Evolutionary conservation across 2,797 vertebrate species (phyloP).

Genomic region (Enteromius viviparus): DNA sequence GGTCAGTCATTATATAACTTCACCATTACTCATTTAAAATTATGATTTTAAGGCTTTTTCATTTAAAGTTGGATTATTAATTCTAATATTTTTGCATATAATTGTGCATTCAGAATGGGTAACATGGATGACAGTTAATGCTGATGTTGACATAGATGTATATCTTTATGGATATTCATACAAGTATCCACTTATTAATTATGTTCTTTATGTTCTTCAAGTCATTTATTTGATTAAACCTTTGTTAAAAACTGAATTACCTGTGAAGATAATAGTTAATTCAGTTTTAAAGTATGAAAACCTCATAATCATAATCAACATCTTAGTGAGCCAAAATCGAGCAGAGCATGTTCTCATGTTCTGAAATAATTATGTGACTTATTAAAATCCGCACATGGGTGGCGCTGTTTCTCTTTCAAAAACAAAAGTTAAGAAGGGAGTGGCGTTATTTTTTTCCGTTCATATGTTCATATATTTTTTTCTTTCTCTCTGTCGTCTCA

Average conservation of each 20-base stretch:
- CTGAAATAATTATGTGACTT: neutral
- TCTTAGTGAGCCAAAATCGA: neutral
- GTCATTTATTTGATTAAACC: neutral
- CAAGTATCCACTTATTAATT: neutral
- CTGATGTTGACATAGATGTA: neutral
- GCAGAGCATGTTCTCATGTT: neutral
- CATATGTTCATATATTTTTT: neutral
- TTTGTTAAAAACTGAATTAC: neutral
- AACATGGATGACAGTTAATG: neutral
- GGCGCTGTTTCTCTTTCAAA: slow-evolving; percentile 65
- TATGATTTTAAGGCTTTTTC: neutral
- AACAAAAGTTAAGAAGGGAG: neutral
- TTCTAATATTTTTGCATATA: neutral
- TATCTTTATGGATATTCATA: neutral
- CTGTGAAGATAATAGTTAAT: no score
- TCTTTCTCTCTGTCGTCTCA: slow-evolving; percentile 36
- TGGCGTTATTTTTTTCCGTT: neutral
- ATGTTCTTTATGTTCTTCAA: neutral
- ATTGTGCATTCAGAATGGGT: neutral
- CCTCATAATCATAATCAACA: neutral
- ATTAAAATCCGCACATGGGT: slow-evolving; percentile 41
- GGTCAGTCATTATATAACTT: neutral
- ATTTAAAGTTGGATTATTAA: no score
- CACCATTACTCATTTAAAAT: neutral
- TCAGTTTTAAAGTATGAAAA: neutral